Percentiles rank a stretch among this genome's conserved stretches.
These are phyloP conservation scores for Heterocephalus glaber DNA, from an alignment of 2,113 vertebrate genomes.

Conservation along the genomic window DNA sequence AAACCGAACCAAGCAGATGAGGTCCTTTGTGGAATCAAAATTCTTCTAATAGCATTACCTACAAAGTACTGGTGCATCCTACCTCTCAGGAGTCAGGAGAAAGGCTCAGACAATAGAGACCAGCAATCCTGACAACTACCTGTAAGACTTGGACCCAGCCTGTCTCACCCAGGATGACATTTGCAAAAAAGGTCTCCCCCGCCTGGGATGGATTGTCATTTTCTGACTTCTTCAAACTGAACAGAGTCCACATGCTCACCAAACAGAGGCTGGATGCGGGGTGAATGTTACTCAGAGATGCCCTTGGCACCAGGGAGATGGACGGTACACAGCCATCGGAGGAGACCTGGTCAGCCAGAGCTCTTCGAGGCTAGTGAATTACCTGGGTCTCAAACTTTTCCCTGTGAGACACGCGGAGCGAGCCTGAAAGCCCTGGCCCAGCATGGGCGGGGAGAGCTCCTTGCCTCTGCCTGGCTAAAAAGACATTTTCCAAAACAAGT, in stretches of 20 bases:
- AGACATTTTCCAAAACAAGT: not conserved
- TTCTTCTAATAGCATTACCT: not conserved
- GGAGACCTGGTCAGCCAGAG: no score
- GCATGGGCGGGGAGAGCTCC: no score
- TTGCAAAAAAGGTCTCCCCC: not conserved
- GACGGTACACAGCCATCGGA: not conserved
- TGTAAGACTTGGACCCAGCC: not conserved
- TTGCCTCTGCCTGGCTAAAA: not conserved
- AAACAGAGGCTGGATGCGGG: not conserved
- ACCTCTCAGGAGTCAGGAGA: not conserved
- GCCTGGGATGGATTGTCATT: not conserved
- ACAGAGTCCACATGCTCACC: not conserved
- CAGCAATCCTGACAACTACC: not conserved
- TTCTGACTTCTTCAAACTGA: not conserved
- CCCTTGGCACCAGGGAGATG: no score
- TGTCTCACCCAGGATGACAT: no score
- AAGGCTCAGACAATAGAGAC: not conserved
- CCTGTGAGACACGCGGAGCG: no score
- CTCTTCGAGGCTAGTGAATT: no score
- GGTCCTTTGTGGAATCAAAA: not conserved
- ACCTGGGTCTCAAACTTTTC: no score
- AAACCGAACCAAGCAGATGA: not conserved
- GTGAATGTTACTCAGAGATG: no score
- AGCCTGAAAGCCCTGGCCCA: no score
- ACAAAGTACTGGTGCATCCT: not conserved